A percentile compares a stretch with the other conserved stretches of the same genome.
These are phyloP conservation scores for Scomberomorus guttatus DNA, from an alignment of 2,797 vertebrate species.

Conservation along the genomic window DNA sequence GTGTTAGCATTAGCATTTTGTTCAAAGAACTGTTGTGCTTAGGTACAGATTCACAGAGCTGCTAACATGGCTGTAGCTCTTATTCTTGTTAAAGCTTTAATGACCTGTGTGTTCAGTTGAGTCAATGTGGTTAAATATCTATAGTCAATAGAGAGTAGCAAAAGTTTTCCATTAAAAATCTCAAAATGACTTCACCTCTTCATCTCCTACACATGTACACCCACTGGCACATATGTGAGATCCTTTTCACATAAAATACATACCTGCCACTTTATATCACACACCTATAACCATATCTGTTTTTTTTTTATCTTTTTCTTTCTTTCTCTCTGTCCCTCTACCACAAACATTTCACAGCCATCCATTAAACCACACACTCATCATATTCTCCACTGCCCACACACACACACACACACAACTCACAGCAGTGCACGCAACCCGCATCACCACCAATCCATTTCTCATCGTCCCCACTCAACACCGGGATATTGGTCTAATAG, in stretches of 20 bases:
- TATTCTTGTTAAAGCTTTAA: not conserved
- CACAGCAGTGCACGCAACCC: slow-evolving; percentile 52
- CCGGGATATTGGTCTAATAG: slow-evolving; percentile 61
- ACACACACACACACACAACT: slow-evolving; percentile 43
- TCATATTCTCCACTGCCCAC: slow-evolving; percentile 54
- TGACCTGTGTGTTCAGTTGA: not conserved
- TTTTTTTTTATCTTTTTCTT: slow-evolving; percentile 43
- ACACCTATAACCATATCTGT: not conserved
- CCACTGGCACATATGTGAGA: not conserved
- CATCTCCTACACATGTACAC: not conserved
- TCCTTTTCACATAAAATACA: not conserved
- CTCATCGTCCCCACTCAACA: slow-evolving; percentile 72
- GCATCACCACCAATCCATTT: slow-evolving; percentile 61
- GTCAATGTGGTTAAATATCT: not conserved
- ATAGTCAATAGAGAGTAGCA: not conserved
- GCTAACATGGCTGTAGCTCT: no score
- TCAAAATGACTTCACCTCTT: not conserved
- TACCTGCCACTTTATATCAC: not conserved
- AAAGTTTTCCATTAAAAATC: slow-evolving; percentile 5
- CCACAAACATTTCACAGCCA: slow-evolving; percentile 56
- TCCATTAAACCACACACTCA: slow-evolving; percentile 72
- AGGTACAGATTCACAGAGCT: no score
- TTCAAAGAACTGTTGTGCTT: no score
- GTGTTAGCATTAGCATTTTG: no score
- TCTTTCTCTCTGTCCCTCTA: slow-evolving; percentile 29